phyloP scores from a whole-genome alignment of 2,888 invertebrate genomes.

The Catonia carolina region DNA sequence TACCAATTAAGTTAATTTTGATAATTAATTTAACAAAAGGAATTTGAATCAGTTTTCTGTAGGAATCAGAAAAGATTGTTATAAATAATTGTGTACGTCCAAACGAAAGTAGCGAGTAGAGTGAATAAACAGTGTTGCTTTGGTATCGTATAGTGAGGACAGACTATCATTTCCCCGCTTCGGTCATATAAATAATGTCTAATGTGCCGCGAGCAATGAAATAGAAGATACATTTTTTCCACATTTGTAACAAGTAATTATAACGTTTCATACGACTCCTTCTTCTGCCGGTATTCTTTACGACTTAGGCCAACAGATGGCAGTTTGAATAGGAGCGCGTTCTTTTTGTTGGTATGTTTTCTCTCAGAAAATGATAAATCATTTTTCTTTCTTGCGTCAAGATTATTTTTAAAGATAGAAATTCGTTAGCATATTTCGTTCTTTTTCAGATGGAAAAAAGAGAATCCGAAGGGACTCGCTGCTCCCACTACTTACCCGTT shows the following conservation, averaged over 20 bases:
- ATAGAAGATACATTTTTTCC: conserved; percentile 27
- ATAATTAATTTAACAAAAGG: too few species aligned
- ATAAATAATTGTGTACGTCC: too few species aligned
- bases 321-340: neutral
- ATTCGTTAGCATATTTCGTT: conserved; percentile 31
- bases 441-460: conserved; percentile 28
- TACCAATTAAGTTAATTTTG: too few species aligned
- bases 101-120: too few species aligned
- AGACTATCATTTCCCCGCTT: conserved; percentile 9
- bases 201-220: conserved; percentile 17
- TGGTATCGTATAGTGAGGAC: conserved; percentile 1
- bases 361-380: conserved; percentile 30
- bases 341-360: conserved; percentile 25
- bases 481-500: conserved; percentile 15
- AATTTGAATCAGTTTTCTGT: too few species aligned
- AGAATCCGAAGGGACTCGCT: conserved; percentile 21
- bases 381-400: conserved; percentile 21
- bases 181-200: conserved; percentile 8
- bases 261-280: conserved; percentile 21
- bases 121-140: conserved; percentile 8
- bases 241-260: conserved; percentile 27
- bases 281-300: conserved; percentile 13
- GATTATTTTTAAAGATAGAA: conserved; percentile 30
- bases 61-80: too few species aligned
- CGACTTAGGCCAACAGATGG: conserved; percentile 18